Evolutionary conservation across 2,797 vertebrate genomes (phyloP).

Genomic region (Paramormyrops hopkinsi): DNA sequence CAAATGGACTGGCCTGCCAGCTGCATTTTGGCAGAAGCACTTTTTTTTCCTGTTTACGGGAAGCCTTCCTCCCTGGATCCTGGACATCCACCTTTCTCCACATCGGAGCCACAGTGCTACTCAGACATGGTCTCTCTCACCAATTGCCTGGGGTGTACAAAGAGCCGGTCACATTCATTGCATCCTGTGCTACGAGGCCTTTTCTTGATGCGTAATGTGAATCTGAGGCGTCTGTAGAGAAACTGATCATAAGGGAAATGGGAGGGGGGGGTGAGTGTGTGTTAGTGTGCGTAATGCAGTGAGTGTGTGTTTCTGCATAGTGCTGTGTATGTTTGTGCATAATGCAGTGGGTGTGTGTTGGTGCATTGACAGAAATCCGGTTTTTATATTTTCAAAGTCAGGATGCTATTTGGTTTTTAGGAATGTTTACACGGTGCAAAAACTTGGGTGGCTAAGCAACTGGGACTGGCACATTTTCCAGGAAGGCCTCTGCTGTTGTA

Average conservation of each 20-base stretch:
- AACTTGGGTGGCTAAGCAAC: not conserved
- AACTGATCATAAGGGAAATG: not conserved
- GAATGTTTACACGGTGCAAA: not conserved
- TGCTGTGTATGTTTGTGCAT: not conserved
- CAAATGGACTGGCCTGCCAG: not conserved
- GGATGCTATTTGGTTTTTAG: not conserved
- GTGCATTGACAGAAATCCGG: not conserved
- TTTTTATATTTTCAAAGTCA: not conserved
- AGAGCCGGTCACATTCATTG: not conserved
- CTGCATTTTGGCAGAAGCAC: not conserved
- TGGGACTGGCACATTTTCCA: not conserved
- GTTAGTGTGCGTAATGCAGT: not conserved
- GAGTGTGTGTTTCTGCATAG: not conserved
- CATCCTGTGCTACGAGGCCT: not conserved
- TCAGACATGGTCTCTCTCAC: not conserved
- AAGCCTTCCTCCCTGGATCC: not conserved
- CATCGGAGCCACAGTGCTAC: not conserved
- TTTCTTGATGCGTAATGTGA: not conserved
- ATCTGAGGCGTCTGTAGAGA: not conserved
- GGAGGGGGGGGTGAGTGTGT: not conserved
- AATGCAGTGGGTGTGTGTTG: not conserved
- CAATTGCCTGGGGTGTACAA: not conserved
- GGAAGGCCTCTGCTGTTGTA: not conserved
- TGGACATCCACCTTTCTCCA: not conserved
- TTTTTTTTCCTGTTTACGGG: not conserved